Evolutionary conservation across 2,113 vertebrate genomes (phyloP), one percentile per base, ranked within the genome.

Genomic region (Hoplias malabaricus): DNA sequence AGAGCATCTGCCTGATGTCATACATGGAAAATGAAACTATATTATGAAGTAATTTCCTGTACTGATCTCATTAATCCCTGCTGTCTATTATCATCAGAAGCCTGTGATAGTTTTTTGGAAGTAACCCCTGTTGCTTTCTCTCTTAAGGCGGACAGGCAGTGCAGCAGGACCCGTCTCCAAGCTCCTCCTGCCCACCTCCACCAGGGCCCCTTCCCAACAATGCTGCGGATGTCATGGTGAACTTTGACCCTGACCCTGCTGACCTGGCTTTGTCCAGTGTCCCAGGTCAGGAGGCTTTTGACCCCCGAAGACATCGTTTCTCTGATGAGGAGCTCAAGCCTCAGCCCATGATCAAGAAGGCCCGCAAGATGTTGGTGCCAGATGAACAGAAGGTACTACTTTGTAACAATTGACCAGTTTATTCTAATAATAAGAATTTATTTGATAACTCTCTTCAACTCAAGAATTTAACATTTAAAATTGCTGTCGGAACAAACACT

Each of bases 251-350:
- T 0, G 96, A 96, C 84, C 95, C 95, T 0, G 94, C 94, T 0
- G 95, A 96, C 88, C 88, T 97, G 84, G 95, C 95, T 0, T 84
- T 96, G 84, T 96, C 95, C 80, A 96, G 95, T 77, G 94, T 96
- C 50, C 95, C 95, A 0, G 95, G 95, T 11, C 95, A 96, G 66
- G 95, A 96, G 85, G 95, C 95, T 1, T 97, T 97, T 5, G 95
- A 97, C 82, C 95, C 95, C 8, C 92, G 95, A 63, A 91, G 94
- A 76, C 95, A 95, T 84, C 91, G 94, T 29, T 96, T 96, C 86
- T 89, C 90, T 0, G 95, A 96, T 1, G 94, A 96, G 46, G 95
- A 96, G 82, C 93, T 96, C 33, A 96, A 93, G 3, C 92, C 92
- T 6, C 92, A 93, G 84, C 92, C 92, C 5, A 93, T 93, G 91